These are phyloP conservation scores for Cryptops parisi DNA, from an alignment of 2,888 invertebrate species.

Conservation along the genomic window DNA sequence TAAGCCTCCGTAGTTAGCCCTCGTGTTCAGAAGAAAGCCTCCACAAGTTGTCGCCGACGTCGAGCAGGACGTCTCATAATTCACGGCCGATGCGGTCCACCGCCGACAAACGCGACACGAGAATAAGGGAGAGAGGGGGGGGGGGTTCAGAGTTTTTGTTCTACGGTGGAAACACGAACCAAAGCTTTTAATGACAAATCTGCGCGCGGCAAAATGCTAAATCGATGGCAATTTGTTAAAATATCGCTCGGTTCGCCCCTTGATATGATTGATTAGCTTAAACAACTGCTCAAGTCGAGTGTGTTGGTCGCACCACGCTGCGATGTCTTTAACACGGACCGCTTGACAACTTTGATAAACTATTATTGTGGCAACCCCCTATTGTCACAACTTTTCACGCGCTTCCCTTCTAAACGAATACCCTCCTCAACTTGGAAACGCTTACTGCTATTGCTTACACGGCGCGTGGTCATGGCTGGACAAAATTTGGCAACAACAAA, in stretches of 20 bases:
- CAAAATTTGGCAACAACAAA: too few relatives aligned
- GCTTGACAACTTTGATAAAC: background rate
- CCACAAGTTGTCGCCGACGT: too few relatives aligned
- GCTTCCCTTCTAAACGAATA: too few relatives aligned
- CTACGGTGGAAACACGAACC: background rate
- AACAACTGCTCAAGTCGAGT: too few relatives aligned
- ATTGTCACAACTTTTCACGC: too few relatives aligned
- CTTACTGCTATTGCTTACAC: too few relatives aligned
- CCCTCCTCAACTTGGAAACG: too few relatives aligned
- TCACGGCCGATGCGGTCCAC: background rate
- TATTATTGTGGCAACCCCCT: background rate
- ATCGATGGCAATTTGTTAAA: background rate
- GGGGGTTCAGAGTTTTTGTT: background rate
- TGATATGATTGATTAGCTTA: background rate
- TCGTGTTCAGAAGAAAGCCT: too few relatives aligned
- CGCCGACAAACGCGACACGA: background rate
- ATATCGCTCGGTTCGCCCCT: background rate
- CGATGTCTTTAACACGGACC: background rate
- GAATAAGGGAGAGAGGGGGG: background rate
- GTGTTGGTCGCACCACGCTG: background rate
- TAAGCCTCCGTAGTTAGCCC: too few relatives aligned
- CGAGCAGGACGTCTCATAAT: too few relatives aligned
- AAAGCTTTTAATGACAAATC: background rate
- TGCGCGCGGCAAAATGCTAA: background rate
- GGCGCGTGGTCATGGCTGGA: too few relatives aligned